A percentile compares a stretch with the other conserved stretches of the same genome.
phyloP scores from a whole-genome alignment of 2,113 vertebrate species.

The Fulica atra region DNA sequence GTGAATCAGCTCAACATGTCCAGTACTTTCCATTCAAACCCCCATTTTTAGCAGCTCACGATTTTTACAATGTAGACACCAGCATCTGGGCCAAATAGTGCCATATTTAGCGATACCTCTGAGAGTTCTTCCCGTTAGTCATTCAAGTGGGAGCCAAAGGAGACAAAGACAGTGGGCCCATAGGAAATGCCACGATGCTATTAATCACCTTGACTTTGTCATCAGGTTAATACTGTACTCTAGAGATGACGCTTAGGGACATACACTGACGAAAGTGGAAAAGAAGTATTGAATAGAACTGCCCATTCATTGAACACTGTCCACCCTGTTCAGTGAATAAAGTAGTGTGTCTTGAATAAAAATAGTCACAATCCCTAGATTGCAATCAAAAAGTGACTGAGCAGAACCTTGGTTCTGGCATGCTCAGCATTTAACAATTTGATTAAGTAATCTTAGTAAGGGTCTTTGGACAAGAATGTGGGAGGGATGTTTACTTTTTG shows the following conservation, averaged over 20 bases:
- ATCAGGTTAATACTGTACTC: not conserved
- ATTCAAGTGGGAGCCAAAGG: not conserved
- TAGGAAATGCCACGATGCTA: not conserved
- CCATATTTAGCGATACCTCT: not conserved
- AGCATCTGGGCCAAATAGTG: not conserved
- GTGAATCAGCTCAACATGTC: not conserved
- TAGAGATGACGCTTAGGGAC: not conserved
- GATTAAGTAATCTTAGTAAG: not conserved
- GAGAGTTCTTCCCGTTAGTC: not conserved
- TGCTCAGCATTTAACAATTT: not conserved
- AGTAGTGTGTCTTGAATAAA: not conserved
- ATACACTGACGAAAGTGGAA: not conserved
- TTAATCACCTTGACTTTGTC: not conserved
- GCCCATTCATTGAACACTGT: not conserved
- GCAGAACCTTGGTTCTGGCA: not conserved
- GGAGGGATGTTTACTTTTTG: not conserved
- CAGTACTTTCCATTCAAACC: not conserved
- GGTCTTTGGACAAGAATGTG: not conserved
- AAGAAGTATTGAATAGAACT: not conserved
- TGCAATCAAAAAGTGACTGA: not conserved
- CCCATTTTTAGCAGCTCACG: not conserved
- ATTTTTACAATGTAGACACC: not conserved
- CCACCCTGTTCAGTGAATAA: not conserved
- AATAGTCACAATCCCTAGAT: not conserved
- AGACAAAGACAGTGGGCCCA: not conserved